These are phyloP conservation scores for Hipposideros armiger DNA, from an alignment of 2,113 vertebrate species.

Conservation along the genomic window DNA sequence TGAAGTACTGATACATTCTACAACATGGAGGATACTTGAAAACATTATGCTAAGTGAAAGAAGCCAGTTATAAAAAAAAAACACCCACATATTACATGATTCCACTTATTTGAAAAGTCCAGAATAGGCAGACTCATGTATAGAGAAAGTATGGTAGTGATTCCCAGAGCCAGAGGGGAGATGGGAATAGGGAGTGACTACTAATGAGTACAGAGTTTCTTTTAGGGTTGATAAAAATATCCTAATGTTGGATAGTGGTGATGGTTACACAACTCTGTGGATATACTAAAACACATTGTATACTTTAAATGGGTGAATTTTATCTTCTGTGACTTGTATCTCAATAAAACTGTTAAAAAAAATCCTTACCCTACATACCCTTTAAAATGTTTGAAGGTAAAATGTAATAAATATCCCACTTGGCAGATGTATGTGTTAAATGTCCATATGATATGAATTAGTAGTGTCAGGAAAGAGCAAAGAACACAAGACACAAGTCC, in stretches of 20 bases:
- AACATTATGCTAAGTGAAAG: not conserved
- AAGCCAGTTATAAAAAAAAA: not conserved
- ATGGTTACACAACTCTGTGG: not conserved
- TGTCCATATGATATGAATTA: not conserved
- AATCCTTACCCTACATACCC: not conserved
- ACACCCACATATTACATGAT: not conserved
- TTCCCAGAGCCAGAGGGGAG: not conserved
- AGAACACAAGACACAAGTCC: not conserved
- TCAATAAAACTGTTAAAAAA: not conserved
- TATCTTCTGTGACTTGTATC: not conserved
- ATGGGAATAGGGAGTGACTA: not conserved
- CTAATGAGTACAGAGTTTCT: not conserved
- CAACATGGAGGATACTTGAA: not conserved
- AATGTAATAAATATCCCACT: not conserved
- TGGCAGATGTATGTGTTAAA: not conserved
- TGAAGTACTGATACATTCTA: not conserved
- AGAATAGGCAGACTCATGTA: not conserved
- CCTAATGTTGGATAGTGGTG: not conserved
- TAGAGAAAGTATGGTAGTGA: not conserved
- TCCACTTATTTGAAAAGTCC: not conserved
- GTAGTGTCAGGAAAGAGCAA: not conserved
- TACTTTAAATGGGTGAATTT: conserved; percentile 10
- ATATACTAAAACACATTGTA: not conserved
- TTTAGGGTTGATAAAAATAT: not conserved
- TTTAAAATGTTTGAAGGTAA: not conserved